phyloP scores from a whole-genome alignment of 2,113 vertebrate species.

The Gambusia affinis region DNA sequence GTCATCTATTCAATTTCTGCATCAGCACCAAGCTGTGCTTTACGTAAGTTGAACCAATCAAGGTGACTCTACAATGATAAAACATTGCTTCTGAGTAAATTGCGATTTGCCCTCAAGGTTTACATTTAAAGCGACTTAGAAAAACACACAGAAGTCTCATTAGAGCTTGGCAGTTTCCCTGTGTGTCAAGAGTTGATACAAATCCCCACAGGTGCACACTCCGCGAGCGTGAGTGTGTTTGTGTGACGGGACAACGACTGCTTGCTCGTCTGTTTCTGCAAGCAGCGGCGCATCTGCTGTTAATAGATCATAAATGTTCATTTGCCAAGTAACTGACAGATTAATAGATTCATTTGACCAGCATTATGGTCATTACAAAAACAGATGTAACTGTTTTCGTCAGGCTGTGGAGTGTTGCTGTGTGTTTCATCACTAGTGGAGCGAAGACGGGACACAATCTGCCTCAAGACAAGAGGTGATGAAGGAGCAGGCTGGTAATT shows the following conservation, averaged over 20 bases:
- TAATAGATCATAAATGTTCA: slow-evolving; percentile 29
- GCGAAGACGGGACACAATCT: slow-evolving; percentile 31
- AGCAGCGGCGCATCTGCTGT: neutral
- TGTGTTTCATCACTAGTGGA: slow-evolving; percentile 44
- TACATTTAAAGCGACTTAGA: neutral
- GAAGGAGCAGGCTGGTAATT: slow-evolving; percentile 45
- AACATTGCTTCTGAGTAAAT: neutral
- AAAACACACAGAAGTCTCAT: neutral
- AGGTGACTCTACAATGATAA: neutral
- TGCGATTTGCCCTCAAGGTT: neutral
- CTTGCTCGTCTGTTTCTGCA: neutral
- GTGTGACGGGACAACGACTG: neutral
- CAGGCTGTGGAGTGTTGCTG: slow-evolving; percentile 25
- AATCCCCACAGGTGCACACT: neutral
- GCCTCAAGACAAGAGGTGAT: slow-evolving; percentile 39
- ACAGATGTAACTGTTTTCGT: slow-evolving; percentile 46
- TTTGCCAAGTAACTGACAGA: slow-evolving; percentile 32
- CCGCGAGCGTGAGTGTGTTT: neutral
- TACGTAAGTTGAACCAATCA: neutral
- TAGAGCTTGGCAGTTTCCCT: neutral
- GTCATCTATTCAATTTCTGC: slow-evolving; percentile 7
- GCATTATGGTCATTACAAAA: slow-evolving; percentile 25
- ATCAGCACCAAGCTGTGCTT: neutral
- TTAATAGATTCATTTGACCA: slow-evolving; percentile 30
- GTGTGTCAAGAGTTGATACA: neutral